Conservation (phyloP, 2,797 vertebrate species). For the Buceros bicornis region DNA sequence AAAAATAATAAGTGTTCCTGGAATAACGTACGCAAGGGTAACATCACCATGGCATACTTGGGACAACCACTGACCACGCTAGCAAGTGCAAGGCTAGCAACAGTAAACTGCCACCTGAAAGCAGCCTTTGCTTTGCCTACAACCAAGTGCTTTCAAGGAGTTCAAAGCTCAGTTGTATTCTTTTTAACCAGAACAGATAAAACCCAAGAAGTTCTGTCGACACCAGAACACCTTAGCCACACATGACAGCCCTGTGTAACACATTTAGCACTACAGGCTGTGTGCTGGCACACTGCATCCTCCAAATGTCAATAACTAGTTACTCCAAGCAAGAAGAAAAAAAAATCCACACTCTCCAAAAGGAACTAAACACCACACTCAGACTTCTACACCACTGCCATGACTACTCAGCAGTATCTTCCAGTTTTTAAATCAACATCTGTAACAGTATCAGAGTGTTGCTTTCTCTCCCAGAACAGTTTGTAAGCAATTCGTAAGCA, state of each 20-base stretch:
- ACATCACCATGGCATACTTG: accelerated
- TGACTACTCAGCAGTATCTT: not conserved
- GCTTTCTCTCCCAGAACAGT: not conserved
- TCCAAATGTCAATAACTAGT: not conserved
- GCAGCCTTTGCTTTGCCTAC: not conserved
- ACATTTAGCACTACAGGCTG: not conserved
- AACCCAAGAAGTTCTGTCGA: not conserved
- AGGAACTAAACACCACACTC: not conserved
- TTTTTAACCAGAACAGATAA: not conserved
- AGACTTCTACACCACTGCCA: not conserved
- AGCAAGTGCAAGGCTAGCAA: not conserved
- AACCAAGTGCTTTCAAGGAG: not conserved
- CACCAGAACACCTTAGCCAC: not conserved
- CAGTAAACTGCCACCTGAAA: not conserved
- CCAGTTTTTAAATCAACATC: not conserved
- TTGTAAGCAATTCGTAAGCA: not conserved
- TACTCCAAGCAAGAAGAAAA: not conserved
- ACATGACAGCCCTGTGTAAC: not conserved
- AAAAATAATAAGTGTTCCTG: not conserved
- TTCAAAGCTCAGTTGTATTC: not conserved
- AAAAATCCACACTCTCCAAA: not conserved
- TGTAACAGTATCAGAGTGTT: accelerated
- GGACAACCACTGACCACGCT: accelerated
- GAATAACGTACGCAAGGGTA: not conserved
- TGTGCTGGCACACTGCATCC: not conserved